These are phyloP conservation scores for Podilymbus podiceps DNA, from an alignment of 2,113 vertebrate species.

Conservation along the genomic window DNA sequence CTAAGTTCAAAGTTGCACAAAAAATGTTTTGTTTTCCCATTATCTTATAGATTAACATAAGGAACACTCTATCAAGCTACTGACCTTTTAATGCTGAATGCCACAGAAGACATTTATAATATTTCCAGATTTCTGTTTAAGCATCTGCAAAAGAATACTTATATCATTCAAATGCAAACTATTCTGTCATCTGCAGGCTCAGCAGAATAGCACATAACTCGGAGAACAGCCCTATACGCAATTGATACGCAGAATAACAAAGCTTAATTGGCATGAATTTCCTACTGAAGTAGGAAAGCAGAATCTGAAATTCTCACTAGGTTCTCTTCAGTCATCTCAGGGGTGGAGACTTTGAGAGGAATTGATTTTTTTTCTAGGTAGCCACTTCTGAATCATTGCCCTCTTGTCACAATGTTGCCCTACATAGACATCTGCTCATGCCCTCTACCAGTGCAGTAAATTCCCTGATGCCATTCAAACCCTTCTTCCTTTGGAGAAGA, in stretches of 20 bases:
- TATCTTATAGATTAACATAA: neutral
- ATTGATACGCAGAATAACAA: neutral
- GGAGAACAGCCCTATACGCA: neutral
- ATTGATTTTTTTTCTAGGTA: neutral
- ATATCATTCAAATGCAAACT: neutral
- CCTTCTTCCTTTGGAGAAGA: neutral
- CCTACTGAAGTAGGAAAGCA: neutral
- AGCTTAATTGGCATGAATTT: neutral
- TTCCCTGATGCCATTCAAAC: neutral
- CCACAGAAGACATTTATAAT: constrained; percentile 97
- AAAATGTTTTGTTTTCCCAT: neutral
- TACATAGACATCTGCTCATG: neutral
- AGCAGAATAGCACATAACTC: neutral
- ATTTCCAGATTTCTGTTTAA: constrained; percentile 88
- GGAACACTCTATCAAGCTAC: neutral
- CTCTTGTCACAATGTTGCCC: neutral
- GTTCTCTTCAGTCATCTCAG: neutral
- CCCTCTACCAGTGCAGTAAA: neutral
- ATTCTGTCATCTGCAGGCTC: neutral
- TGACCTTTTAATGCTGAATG: constrained; percentile 95
- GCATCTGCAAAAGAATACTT: constrained; percentile 81
- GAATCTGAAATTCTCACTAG: neutral
- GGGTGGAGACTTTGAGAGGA: neutral
- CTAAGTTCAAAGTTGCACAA: neutral
- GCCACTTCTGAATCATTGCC: neutral